Conservation (phyloP, 2,113 vertebrate genomes). For the Hypocryptadius cinnamomeus region DNA sequence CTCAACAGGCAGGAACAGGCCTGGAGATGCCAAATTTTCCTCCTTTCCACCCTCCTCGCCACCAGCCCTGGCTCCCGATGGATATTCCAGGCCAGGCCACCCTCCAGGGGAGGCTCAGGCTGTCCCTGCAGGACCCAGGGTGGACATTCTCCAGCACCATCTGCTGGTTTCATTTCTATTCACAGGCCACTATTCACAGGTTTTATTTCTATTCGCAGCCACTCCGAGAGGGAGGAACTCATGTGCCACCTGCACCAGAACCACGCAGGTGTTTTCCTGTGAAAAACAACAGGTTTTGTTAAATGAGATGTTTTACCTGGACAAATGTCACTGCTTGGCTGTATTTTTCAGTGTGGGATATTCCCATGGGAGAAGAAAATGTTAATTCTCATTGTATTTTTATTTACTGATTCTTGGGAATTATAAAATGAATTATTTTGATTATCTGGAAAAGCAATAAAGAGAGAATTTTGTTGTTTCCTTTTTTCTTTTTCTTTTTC, state of each 20-base stretch:
- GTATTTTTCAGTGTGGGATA: not conserved
- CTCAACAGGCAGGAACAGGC: accelerated
- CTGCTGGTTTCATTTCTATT: not conserved
- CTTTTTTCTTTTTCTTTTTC: not conserved
- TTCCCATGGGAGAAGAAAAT: not conserved
- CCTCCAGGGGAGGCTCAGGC: accelerated
- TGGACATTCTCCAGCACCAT: constrained; percentile 3
- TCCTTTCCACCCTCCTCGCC: accelerated
- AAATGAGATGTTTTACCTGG: not conserved
- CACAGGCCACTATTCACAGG: not conserved
- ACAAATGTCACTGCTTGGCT: not conserved
- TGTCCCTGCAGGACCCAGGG: not conserved
- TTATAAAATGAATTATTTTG: not conserved
- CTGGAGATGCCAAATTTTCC: not conserved
- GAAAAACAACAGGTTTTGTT: not conserved
- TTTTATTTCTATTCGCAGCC: not conserved
- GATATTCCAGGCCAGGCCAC: not conserved
- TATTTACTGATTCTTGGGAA: not conserved
- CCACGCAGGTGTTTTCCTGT: not conserved
- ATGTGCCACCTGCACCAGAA: not conserved
- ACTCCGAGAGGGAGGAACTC: not conserved
- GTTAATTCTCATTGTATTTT: not conserved
- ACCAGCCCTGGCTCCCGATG: accelerated
- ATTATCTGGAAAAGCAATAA: not conserved
- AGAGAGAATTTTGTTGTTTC: not conserved